Percentiles rank a stretch among this genome's conserved stretches.
Conservation (phyloP, 2,888 invertebrate genomes). For the Muschampia plurimacula region DNA sequence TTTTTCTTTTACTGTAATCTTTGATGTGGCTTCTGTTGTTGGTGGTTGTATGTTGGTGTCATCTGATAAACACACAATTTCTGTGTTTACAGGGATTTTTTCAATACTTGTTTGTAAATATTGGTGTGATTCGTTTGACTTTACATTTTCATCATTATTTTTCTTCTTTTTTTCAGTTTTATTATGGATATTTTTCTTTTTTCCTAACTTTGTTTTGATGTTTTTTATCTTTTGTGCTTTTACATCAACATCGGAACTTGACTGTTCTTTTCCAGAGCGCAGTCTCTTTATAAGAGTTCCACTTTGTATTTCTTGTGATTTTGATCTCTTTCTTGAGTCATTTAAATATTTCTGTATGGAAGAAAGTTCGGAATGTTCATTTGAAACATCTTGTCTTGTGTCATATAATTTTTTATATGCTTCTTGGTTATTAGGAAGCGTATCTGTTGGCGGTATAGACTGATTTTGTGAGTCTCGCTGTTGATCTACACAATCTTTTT, state of each 20-base stretch:
- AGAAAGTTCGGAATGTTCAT: not conserved
- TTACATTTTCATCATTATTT: not conserved
- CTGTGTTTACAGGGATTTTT: not conserved
- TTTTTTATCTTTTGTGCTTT: not conserved
- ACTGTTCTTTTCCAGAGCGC: not conserved
- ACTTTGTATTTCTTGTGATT: conserved; percentile 40
- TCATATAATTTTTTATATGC: conserved; percentile 51
- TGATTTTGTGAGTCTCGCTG: conserved; percentile 47
- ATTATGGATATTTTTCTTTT: not conserved
- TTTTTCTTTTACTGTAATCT: not conserved
- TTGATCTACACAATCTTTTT: conserved; percentile 17
- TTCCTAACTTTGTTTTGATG: not conserved
- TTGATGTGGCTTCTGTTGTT: not conserved
- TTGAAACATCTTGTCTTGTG: conserved; percentile 19
- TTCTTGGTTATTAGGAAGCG: conserved; percentile 77
- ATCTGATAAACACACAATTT: not conserved
- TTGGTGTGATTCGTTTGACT: not conserved
- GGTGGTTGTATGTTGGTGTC: not conserved
- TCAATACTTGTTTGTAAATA: not conserved
- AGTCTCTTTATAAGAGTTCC: conserved; percentile 24
- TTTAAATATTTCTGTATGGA: not conserved
- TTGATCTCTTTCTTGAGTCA: conserved; percentile 41
- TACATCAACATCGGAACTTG: not conserved
- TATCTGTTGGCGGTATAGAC: conserved; percentile 60
- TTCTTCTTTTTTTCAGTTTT: not conserved